These are phyloP conservation scores for Paramormyrops hopkinsi DNA, from an alignment of 2,797 vertebrate genomes.

Conservation along the genomic window DNA sequence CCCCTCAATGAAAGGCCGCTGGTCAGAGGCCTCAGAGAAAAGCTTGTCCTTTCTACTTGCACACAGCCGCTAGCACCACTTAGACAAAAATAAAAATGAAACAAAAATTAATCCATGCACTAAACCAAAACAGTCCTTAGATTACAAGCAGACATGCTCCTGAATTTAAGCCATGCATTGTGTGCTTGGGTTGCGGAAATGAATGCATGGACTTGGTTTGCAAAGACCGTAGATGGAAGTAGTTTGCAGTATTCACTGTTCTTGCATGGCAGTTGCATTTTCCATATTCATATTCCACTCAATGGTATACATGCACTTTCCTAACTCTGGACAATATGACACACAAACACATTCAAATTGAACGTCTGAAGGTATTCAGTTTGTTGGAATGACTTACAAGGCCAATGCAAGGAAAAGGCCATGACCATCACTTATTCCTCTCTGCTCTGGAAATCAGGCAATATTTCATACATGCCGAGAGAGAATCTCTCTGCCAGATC, in stretches of 20 bases:
- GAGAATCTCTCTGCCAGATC: constrained; percentile 13
- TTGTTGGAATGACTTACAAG: constrained; percentile 8
- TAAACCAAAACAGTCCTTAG: constrained; percentile 57
- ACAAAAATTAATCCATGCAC: constrained; percentile 57
- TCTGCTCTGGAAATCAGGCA: constrained; percentile 12
- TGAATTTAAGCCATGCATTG: constrained; percentile 57
- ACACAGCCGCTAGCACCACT: constrained; percentile 29
- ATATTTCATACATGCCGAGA: constrained; percentile 16
- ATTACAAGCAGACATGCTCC: constrained; percentile 20
- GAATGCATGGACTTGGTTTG: constrained; percentile 38
- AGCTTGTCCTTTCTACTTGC: constrained; percentile 47
- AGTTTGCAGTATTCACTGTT: constrained; percentile 29
- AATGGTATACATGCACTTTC: constrained; percentile 8
- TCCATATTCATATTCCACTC: not conserved
- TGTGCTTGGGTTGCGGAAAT: constrained; percentile 42
- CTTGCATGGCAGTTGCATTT: constrained; percentile 17
- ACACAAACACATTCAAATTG: not conserved
- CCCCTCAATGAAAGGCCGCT: constrained; percentile 17
- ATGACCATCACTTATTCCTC: not conserved
- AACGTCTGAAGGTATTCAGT: constrained; percentile 13
- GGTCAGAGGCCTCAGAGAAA: constrained; percentile 31
- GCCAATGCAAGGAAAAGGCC: not conserved
- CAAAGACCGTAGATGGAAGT: constrained; percentile 45
- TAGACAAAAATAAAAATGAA: constrained; percentile 29
- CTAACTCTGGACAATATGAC: constrained; percentile 2